These are phyloP conservation scores for Coracopsis vasa DNA, from an alignment of 2,113 vertebrate genomes.

Conservation along the genomic window DNA sequence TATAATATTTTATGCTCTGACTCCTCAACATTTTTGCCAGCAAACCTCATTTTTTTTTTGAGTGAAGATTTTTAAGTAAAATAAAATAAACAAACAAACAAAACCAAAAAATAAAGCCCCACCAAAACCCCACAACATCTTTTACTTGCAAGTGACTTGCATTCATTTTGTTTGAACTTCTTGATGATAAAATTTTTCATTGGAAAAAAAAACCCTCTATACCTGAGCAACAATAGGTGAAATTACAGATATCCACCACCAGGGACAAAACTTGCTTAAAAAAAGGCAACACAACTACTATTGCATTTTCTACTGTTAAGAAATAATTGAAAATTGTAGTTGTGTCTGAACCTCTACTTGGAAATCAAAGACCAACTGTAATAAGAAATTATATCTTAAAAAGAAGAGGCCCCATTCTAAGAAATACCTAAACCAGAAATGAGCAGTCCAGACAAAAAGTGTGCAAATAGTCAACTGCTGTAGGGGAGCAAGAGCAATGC, in stretches of 20 bases:
- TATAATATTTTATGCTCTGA: neutral
- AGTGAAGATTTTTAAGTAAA: neutral
- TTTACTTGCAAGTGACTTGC: neutral
- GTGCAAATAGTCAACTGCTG: neutral
- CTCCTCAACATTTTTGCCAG: neutral
- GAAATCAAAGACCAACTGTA: neutral
- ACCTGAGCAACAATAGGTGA: neutral
- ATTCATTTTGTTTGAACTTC: neutral
- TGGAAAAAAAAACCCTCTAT: neutral
- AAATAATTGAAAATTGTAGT: neutral
- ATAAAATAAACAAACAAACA: neutral
- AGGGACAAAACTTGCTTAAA: neutral
- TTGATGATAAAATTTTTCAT: neutral
- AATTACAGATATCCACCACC: neutral
- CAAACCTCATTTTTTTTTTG: neutral
- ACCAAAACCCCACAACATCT: too few species aligned
- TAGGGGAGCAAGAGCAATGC: neutral
- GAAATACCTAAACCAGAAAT: neutral
- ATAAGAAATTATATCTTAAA: neutral
- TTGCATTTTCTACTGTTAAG: neutral
- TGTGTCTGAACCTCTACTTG: neutral
- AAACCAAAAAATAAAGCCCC: rapidly evolving
- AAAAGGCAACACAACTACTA: neutral
- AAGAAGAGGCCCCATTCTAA: neutral
- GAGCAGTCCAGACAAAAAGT: neutral